Base-by-base conservation (phyloP, 2,888 invertebrate genomes). In the Netelia virgata region DNA sequence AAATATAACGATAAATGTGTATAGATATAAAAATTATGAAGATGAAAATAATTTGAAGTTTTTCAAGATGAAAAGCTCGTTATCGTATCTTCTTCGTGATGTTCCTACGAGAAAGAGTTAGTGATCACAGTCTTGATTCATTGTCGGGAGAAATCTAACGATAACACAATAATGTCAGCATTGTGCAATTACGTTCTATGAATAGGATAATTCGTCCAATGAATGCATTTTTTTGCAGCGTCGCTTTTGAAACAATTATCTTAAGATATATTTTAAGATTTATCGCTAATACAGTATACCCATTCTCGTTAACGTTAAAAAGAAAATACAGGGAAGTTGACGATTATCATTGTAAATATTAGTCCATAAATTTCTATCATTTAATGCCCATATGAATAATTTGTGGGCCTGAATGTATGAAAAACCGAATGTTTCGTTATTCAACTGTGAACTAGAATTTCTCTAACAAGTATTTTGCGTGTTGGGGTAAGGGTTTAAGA, bases 291-390 rank as follows among this genome's bases (percentile, higher is more conserved):
- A 20, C 55, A 23, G 69, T 14, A 53, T 78, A 69, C 73, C 72
- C 73, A 76, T 84, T 87, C 87, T 87, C 86, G 87, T 87, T 86
- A 86, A 72, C 16, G 43, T 82, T 82, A 80, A 81, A 72, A 80
- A 6, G 5, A 36, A 79, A 70, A 28, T 64, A 53, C 63, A 80
- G 63, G 80, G 75, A 85, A 72, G 82, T 76, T 57, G 77, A 18
- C 36, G 72, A 75, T 86, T 78, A 79, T 83, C 41, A 70, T 64
- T 87, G 87, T 87, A 86, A 81, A 87, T 86, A 87, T 75, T 81
- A 75, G n/a, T 50, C 57, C 3, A n/a, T 75, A 74, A 75, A 28
- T 50, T 28, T 14, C 57, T 66, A 18, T 82, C 64, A 68, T 78
- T 75, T 68, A 16, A 36, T 6, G 53, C 23, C 43, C 75, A 36